Percentiles rank a stretch among this genome's conserved stretches.
Conservation (phyloP, 2,888 invertebrate genomes). For the Pachycephus smyrnensis region DNA sequence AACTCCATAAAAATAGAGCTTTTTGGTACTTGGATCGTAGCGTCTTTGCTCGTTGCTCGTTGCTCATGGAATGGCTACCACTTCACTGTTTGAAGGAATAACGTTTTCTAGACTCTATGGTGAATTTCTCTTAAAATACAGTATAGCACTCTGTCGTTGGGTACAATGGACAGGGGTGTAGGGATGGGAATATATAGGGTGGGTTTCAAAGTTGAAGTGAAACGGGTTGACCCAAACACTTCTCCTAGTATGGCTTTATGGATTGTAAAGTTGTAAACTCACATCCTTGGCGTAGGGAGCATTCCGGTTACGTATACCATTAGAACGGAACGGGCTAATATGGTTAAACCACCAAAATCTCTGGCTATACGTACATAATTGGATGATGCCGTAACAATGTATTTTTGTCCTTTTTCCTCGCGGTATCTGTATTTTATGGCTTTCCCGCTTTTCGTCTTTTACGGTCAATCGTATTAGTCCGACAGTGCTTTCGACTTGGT, state of each 20-base stretch:
- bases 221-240: constrained; percentile 44
- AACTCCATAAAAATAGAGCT: constrained; percentile 59
- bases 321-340: constrained; percentile 42
- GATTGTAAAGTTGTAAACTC: constrained; percentile 56
- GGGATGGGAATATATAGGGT: not conserved
- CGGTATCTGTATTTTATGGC: not conserved
- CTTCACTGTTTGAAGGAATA: not conserved
- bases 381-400: constrained; percentile 4
- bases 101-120: not conserved
- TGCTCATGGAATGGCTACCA: not conserved
- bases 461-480: not conserved
- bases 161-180: not conserved
- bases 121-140: not conserved
- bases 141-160: not conserved
- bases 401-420: not conserved
- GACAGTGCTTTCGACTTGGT: not conserved
- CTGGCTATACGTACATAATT: constrained; percentile 29
- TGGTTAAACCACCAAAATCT: constrained; percentile 33
- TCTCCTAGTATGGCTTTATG: constrained; percentile 44
- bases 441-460: not conserved
- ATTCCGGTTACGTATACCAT: constrained; percentile 36
- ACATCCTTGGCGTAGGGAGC: constrained; percentile 22
- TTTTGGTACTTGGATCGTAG: constrained; percentile 47
- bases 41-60: constrained; percentile 27
- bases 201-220: not conserved